phyloP scores from a whole-genome alignment of 2,113 vertebrate genomes.

The Psettodes erumei region DNA sequence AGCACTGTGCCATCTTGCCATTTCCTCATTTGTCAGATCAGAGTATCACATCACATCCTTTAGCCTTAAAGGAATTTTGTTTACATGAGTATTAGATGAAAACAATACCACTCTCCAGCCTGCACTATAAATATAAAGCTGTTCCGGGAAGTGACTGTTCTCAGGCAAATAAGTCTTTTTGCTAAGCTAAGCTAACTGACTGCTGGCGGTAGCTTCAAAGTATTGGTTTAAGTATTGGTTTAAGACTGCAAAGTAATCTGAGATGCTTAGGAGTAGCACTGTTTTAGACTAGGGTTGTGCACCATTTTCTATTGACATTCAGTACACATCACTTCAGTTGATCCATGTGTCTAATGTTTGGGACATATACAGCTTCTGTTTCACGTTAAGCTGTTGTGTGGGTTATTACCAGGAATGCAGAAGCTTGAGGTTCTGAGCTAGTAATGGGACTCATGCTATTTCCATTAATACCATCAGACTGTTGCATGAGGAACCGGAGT shows the following conservation, averaged over 20 bases:
- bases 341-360: constrained; percentile 8
- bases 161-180: not conserved
- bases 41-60: not conserved
- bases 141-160: not conserved
- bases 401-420: constrained; percentile 35
- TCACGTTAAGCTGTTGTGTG: not conserved
- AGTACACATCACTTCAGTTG: too few relatives aligned
- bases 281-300: not conserved
- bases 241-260: not conserved
- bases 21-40: constrained; percentile 43
- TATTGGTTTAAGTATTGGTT: not conserved
- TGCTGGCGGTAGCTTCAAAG: not conserved
- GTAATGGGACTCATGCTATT: constrained; percentile 25
- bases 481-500: constrained; percentile 22
- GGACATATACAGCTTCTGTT: constrained; percentile 2
- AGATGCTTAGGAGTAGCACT: not conserved
- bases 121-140: not conserved
- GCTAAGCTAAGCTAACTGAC: not conserved
- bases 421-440: constrained; percentile 29
- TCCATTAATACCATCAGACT: constrained; percentile 31
- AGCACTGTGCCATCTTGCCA: not conserved
- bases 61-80: not conserved
- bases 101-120: not conserved
- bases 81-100: not conserved
- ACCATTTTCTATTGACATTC: not conserved